phyloP scores from a whole-genome alignment of 2,888 invertebrate species.

The Cephus sareptanus region DNA sequence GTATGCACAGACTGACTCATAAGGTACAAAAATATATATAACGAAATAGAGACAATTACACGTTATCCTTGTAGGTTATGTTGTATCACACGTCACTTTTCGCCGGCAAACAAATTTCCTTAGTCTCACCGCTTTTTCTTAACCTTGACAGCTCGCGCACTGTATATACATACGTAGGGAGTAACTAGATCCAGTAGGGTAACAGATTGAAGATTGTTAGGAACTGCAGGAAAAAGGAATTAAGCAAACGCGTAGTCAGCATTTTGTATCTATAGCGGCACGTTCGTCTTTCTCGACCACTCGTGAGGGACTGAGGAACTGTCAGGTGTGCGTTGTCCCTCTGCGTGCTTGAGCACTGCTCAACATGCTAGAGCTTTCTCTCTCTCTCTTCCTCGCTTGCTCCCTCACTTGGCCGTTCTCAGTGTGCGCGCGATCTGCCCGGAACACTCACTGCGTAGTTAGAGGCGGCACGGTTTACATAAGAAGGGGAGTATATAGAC shows the following conservation, averaged over 20 bases:
- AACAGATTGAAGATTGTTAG: background rate
- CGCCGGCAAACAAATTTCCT: background rate
- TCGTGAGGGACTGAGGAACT: conserved; percentile 22
- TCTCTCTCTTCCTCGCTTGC: background rate
- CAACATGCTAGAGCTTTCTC: conserved; percentile 9
- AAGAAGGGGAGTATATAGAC: conserved; percentile 36
- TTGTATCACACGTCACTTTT: background rate
- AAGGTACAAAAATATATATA: background rate
- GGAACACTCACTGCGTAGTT: conserved; percentile 28
- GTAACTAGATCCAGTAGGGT: background rate
- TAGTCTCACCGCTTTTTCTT: background rate
- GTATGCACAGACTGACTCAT: background rate
- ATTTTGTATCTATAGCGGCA: background rate
- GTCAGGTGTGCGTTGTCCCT: conserved; percentile 34
- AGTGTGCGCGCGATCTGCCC: conserved; percentile 17
- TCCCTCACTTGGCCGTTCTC: background rate
- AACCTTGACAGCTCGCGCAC: background rate
- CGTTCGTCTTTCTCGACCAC: conserved; percentile 23
- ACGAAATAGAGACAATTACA: background rate
- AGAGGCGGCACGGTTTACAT: conserved; percentile 38
- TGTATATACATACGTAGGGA: background rate
- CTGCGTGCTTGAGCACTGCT: conserved; percentile 14
- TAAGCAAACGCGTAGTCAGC: background rate
- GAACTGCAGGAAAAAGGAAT: background rate
- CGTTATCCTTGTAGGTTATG: background rate